A percentile compares a stretch with the other conserved stretches of the same genome.
phyloP scores from a whole-genome alignment of 2,113 vertebrate species.

The Dromiciops gliroides region DNA sequence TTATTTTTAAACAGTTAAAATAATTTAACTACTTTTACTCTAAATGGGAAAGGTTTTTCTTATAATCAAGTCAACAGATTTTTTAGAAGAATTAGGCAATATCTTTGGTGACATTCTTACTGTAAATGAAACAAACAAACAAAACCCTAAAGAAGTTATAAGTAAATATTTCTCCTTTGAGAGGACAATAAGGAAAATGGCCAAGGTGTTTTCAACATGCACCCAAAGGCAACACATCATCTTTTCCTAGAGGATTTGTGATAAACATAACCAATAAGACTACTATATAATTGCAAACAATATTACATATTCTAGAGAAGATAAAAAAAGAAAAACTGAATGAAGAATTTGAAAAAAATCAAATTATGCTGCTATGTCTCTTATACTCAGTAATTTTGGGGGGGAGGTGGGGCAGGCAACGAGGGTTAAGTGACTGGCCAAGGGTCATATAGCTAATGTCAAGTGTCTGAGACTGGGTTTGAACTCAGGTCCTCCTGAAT shows the following conservation, averaged over 20 bases:
- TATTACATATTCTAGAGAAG: not conserved
- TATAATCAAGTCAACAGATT: not conserved
- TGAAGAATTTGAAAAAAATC: not conserved
- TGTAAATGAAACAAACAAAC: not conserved
- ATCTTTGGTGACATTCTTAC: not conserved
- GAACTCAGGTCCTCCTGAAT: no score
- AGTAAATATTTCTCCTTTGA: not conserved
- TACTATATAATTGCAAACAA: not conserved
- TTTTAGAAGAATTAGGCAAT: not conserved
- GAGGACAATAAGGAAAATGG: not conserved
- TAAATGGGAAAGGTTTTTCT: not conserved
- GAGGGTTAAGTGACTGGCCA: no score
- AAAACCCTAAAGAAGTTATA: not conserved
- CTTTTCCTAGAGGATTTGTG: not conserved
- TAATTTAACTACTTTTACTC: not conserved
- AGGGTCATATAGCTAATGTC: no score
- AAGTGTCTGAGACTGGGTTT: no score
- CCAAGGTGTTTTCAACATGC: not conserved
- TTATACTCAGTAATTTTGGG: not conserved
- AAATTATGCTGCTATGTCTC: not conserved
- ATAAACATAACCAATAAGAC: not conserved
- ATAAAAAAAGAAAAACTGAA: not conserved
- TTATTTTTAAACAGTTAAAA: not conserved
- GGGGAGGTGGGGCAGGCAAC: no score
- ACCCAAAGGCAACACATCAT: not conserved